These are phyloP conservation scores for Dioctria rufipes DNA, from an alignment of 2,888 invertebrate genomes.

Conservation along the genomic window DNA sequence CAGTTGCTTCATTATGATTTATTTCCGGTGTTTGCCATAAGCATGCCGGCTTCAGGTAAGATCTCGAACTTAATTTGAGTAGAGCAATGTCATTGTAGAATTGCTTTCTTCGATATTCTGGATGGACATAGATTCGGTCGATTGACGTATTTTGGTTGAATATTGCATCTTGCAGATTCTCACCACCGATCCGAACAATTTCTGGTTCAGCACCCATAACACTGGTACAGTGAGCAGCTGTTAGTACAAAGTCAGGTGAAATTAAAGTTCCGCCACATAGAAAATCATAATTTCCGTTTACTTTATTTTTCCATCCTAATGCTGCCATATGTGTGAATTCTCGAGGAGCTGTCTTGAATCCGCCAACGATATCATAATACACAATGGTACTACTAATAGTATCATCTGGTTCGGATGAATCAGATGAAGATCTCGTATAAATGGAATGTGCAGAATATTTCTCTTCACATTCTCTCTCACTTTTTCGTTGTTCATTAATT, in stretches of 20 bases:
- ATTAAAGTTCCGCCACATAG: too few species aligned
- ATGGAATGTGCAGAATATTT: not conserved
- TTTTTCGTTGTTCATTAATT: not conserved
- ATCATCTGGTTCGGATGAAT: too few species aligned
- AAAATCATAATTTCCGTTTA: too few species aligned
- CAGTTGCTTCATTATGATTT: not conserved
- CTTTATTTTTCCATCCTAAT: too few species aligned
- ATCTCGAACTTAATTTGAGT: not conserved
- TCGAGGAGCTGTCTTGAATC: too few species aligned
- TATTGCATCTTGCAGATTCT: not conserved
- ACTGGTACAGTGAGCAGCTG: not conserved
- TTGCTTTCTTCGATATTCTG: slow-evolving; percentile 9
- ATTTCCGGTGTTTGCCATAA: slow-evolving; percentile 14
- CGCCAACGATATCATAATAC: too few species aligned
- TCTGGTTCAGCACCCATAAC: not conserved
- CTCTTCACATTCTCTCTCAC: not conserved
- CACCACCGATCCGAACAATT: not conserved
- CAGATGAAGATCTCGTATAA: too few species aligned
- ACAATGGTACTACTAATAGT: too few species aligned
- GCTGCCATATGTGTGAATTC: too few species aligned
- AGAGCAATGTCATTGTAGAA: slow-evolving; percentile 49
- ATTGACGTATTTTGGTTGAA: not conserved
- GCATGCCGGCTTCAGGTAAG: slow-evolving; percentile 15
- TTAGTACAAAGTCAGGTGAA: not conserved
- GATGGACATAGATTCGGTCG: slow-evolving; percentile 19